These are phyloP conservation scores for Anseranas semipalmata DNA, from an alignment of 2,113 vertebrate species.

Conservation along the genomic window DNA sequence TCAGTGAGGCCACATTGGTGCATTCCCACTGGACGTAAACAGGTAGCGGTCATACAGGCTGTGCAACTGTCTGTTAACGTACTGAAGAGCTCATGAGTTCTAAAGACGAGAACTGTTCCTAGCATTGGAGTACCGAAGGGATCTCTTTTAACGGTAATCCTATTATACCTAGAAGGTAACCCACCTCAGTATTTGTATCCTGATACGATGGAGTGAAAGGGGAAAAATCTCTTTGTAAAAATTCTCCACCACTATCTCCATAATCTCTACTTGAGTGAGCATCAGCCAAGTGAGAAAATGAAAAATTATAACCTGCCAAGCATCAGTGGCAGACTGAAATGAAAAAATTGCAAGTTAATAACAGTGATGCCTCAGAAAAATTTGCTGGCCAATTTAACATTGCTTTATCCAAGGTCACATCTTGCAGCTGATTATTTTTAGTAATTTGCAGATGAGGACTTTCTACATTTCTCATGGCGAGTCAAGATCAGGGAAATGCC, in stretches of 20 bases:
- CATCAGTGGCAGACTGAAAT: conserved; percentile 88
- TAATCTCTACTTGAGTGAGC: conserved; percentile 87
- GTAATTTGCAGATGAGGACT: conserved; percentile 75
- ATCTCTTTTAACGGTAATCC: neutral
- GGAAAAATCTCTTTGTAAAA: conserved; percentile 76
- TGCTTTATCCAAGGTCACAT: conserved; percentile 86
- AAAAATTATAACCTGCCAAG: conserved; percentile 91
- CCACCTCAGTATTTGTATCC: conserved; percentile 20
- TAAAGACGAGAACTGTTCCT: neutral
- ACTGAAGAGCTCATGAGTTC: neutral
- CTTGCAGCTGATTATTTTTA: conserved; percentile 77
- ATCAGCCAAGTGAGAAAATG: conserved; percentile 86
- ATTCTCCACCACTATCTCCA: conserved; percentile 78
- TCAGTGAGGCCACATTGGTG: neutral
- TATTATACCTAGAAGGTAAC: conserved; percentile 8
- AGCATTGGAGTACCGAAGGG: neutral
- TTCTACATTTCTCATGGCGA: conserved; percentile 53
- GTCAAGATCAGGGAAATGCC: conserved; percentile 55
- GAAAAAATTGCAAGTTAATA: conserved; percentile 88
- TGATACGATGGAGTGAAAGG: conserved; percentile 56
- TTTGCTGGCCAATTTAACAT: conserved; percentile 84
- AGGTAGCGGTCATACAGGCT: neutral
- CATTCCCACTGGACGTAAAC: neutral
- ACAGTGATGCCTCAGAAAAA: conserved; percentile 80
- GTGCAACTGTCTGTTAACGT: neutral